Conservation (phyloP, 2,113 vertebrate genomes). For the Mastomys coucha region DNA sequence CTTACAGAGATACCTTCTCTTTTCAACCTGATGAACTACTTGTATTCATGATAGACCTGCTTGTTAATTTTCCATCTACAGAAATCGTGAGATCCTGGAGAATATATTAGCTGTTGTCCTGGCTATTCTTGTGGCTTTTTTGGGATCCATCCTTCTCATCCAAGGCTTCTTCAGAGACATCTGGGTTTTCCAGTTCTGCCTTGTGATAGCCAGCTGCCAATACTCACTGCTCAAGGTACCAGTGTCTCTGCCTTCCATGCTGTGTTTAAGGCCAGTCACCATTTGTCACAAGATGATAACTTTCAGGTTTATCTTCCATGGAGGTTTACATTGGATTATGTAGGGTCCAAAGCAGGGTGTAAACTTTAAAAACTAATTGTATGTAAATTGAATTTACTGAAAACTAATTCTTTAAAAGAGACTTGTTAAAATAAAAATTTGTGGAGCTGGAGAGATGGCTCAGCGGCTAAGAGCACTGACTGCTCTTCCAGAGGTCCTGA, state of each 20-base stretch:
- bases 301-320: slow-evolving; percentile 39
- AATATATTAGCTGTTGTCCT: slow-evolving; percentile 95
- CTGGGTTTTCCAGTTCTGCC: slow-evolving; percentile 99
- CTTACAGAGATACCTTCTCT: background rate
- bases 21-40: slow-evolving; percentile 29
- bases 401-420: slow-evolving; percentile 25
- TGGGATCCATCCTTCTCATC: slow-evolving; percentile 97
- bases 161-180: slow-evolving; percentile 99
- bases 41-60: background rate
- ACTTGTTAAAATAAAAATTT: slow-evolving; percentile 58
- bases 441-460: too few species aligned
- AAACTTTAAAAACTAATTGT: slow-evolving; percentile 46
- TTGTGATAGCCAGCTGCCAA: slow-evolving; percentile 99
- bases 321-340: slow-evolving; percentile 1
- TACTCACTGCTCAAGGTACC: slow-evolving; percentile 98
- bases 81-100: slow-evolving; percentile 98
- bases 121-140: slow-evolving; percentile 97
- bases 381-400: background rate
- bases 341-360: background rate
- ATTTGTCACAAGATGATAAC: slow-evolving; percentile 8
- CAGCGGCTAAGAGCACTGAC: too few species aligned
- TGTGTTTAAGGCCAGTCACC: background rate
- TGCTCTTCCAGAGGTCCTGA: too few species aligned
- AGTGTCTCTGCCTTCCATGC: slow-evolving; percentile 34
- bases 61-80: slow-evolving; percentile 71